Evolutionary conservation across 2,797 vertebrate species (phyloP).

Genomic region (Xyrichtys novacula): DNA sequence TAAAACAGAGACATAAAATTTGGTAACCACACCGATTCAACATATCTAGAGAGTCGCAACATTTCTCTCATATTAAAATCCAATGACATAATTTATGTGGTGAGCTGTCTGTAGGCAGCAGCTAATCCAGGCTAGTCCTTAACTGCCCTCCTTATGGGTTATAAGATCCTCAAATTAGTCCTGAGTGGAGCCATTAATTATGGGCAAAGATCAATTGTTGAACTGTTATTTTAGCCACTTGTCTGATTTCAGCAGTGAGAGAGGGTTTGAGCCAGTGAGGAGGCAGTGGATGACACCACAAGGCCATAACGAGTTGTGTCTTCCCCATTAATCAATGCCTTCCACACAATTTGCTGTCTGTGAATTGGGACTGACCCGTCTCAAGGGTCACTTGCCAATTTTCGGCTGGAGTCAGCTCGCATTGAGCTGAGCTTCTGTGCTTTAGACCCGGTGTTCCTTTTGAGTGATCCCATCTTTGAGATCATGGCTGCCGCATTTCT

Average conservation of each 20-base stretch:
- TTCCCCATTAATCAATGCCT: constrained; percentile 89
- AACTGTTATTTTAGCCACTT: constrained; percentile 81
- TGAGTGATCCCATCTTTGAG: constrained; percentile 82
- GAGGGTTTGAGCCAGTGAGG: constrained; percentile 39
- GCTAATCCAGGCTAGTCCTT: constrained; percentile 27
- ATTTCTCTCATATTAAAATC: constrained; percentile 29
- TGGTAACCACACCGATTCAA: neutral
- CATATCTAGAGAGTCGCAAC: neutral
- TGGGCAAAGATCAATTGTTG: constrained; percentile 76
- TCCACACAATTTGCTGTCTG: constrained; percentile 87
- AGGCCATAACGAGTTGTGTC: constrained; percentile 85
- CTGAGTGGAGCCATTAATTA: constrained; percentile 78
- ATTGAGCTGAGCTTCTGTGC: constrained; percentile 73
- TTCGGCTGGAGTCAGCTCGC: constrained; percentile 78
- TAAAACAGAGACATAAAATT: neutral
- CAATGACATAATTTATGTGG: constrained; percentile 43
- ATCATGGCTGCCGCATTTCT: constrained; percentile 60
- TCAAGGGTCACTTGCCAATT: constrained; percentile 87
- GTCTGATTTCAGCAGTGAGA: constrained; percentile 64
- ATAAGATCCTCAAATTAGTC: constrained; percentile 71
- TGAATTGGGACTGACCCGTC: constrained; percentile 86
- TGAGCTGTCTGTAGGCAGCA: constrained; percentile 29
- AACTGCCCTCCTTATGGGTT: constrained; percentile 49
- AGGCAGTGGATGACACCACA: constrained; percentile 73
- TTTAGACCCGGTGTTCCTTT: constrained; percentile 76